phyloP scores from a whole-genome alignment of 1,140 invertebrate genomes.

The Hyles vespertilio region DNA sequence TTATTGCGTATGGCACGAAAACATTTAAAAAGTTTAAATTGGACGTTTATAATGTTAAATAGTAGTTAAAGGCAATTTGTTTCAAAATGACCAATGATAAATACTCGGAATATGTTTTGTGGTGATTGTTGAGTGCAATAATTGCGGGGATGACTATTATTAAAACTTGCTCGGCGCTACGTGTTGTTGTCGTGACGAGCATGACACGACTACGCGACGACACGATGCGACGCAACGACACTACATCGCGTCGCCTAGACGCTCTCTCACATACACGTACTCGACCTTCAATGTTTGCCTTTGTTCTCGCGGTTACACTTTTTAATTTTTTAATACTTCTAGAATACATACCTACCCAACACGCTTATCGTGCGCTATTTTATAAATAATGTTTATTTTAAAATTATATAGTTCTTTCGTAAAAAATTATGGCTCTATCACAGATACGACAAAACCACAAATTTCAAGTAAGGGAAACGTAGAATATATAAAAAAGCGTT shows the following conservation, averaged over 20 bases:
- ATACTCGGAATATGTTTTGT: slow-evolving; percentile 36
- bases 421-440: no score
- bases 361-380: no score
- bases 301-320: slow-evolving; percentile 23
- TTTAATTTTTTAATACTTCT: no score
- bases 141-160: slow-evolving; percentile 18
- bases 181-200: background rate
- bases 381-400: no score
- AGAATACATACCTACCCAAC: no score
- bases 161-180: slow-evolving; percentile 6
- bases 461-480: no score
- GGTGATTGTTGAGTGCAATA: slow-evolving; percentile 24
- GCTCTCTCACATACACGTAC: slow-evolving; percentile 10
- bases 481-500: no score
- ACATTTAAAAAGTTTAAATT: slow-evolving; percentile 9
- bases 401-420: no score
- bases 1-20: slow-evolving; percentile 9
- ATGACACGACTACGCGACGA: background rate
- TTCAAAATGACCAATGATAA: slow-evolving; percentile 53
- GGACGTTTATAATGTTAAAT: slow-evolving; percentile 22
- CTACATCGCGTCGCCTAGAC: no score
- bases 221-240: no score
- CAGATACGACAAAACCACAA: no score
- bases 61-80: slow-evolving; percentile 44
- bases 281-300: slow-evolving; percentile 19